Evolutionary conservation across 2,888 invertebrate species (phyloP), one percentile per base, ranked within the genome.

Genomic region (Aleiodes alternator): DNA sequence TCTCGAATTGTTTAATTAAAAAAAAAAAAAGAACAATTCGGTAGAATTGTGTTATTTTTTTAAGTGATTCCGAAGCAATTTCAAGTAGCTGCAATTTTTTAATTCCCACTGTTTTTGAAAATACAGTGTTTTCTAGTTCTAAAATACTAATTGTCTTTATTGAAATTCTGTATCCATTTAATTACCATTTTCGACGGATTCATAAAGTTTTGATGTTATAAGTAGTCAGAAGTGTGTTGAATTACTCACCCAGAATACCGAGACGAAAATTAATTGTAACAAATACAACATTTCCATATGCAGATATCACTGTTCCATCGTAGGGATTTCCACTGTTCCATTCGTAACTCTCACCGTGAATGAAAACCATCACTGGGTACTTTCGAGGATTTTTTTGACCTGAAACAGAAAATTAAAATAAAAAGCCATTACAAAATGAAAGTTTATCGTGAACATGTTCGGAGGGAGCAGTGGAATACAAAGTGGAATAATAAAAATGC

Each of bases 311-410:
- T 79, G 96, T 95, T 12, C 98, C 98, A 88, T 99, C 99, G 90
- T 98, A 99, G 0, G 98, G 95, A 90, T 98, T 98, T 77, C 98
- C 99, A 38, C 98, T 96, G 87, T 97, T 97, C 96, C 97, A 98
- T 87, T 98, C 97, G 89, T 96, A 98, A 0, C 97, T 97, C 88
- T 98, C 98, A 0, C 98, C 98, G 84, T 98, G 98, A 79, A 98
- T 94, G 90, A 96, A 97, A 66, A 98, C 95, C 88, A 98, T 92
- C 0, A 98, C 96, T 0, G 97, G 96, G 88, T 94, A 94, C 84
- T 92, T 94, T 81, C 92, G 92, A 0, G 81, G 70, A 68, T 73
- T 82, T 70, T 79, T 81, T 61, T 83, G 84, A 69, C 85, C 88
- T 88, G 82, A 0, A 83, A 84, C 56, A 70, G 8, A 76, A 29